A percentile compares a stretch with the other conserved stretches of the same genome.
These are phyloP conservation scores for Eretmochelys imbricata DNA, from an alignment of 2,113 vertebrate species.

Conservation along the genomic window DNA sequence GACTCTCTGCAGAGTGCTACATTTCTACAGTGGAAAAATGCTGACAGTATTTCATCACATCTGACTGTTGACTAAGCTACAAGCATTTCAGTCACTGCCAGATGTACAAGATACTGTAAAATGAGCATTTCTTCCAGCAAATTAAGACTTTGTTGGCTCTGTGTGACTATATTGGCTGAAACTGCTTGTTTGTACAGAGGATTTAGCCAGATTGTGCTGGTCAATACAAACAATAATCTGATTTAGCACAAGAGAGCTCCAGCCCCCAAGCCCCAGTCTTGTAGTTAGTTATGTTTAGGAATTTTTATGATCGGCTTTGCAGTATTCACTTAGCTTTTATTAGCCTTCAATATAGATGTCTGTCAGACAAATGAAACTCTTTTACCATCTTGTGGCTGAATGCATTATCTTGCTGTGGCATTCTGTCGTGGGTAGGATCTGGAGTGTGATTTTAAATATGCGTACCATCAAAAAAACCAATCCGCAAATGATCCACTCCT, in stretches of 20 bases:
- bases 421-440: neutral
- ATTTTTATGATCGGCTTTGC: neutral
- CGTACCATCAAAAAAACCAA: neutral
- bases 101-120: constrained; percentile 73
- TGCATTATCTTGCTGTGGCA: neutral
- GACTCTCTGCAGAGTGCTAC: constrained; percentile 42
- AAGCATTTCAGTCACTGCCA: constrained; percentile 66
- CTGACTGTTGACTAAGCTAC: constrained; percentile 72
- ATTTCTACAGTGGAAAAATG: constrained; percentile 60
- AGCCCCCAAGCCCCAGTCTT: neutral
- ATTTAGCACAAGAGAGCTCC: constrained; percentile 32
- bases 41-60: constrained; percentile 73
- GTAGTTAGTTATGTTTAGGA: constrained; percentile 22
- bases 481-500: neutral
- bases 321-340: neutral
- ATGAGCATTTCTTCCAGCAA: constrained; percentile 69
- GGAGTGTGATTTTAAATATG: neutral
- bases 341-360: neutral
- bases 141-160: constrained; percentile 70
- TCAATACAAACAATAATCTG: constrained; percentile 61
- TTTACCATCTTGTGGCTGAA: neutral
- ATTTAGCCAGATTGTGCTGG: constrained; percentile 72
- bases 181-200: constrained; percentile 61
- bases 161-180: constrained; percentile 53
- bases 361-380: neutral